Conservation (phyloP, 2,113 vertebrate genomes). For the Xyliphius kryptos region DNA sequence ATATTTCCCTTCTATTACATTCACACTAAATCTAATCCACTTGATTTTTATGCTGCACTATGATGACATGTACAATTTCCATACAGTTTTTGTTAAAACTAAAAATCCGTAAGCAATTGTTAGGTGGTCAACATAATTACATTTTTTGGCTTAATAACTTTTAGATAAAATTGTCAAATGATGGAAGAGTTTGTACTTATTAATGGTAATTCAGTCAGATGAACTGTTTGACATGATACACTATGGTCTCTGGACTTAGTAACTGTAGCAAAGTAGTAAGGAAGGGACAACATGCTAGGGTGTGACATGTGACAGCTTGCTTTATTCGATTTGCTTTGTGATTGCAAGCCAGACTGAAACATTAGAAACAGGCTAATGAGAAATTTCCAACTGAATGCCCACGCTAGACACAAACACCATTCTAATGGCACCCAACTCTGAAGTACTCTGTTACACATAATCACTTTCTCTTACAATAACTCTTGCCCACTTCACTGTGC, state of each 20-base stretch:
- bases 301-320: slow-evolving; percentile 6
- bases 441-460: slow-evolving; percentile 5
- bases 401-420: slow-evolving; percentile 12
- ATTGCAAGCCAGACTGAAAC: slow-evolving; percentile 15
- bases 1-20: no score
- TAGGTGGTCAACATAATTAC: no score
- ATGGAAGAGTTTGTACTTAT: neutral
- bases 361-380: slow-evolving; percentile 12
- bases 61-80: no score
- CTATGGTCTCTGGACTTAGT: no score
- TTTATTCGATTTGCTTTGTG: slow-evolving; percentile 13
- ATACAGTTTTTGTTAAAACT: no score
- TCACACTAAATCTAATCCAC: no score
- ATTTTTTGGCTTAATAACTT: no score
- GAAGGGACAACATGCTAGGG: neutral
- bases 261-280: neutral
- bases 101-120: no score
- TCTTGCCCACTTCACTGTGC: slow-evolving; percentile 9
- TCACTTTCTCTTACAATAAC: slow-evolving; percentile 9
- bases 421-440: slow-evolving; percentile 1
- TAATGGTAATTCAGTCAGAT: neutral
- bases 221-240: neutral
- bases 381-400: slow-evolving; percentile 19
- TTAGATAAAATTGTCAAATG: no score
- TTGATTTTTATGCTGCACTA: no score